Conservation (phyloP, 2,797 vertebrate genomes). For the Muscicapa striata region DNA sequence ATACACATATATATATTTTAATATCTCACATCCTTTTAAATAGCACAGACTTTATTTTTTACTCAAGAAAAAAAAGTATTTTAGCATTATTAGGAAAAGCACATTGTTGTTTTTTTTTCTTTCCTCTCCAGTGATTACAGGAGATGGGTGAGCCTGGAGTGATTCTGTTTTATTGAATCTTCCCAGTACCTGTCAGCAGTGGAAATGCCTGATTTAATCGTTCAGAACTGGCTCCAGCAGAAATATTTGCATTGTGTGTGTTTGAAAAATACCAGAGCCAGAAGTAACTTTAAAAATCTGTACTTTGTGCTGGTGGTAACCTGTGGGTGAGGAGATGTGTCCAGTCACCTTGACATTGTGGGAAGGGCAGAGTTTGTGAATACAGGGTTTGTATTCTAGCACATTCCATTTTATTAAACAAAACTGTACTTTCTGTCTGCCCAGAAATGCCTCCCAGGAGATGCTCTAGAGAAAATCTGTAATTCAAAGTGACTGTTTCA, state of each 20-base stretch:
- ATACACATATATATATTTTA: not conserved
- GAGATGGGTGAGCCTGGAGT: not conserved
- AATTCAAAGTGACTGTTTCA: constrained; percentile 44
- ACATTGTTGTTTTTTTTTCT: not conserved
- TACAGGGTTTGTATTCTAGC: not conserved
- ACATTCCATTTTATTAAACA: not conserved
- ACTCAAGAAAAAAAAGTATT: not conserved
- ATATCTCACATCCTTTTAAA: not conserved
- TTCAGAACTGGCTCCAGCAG: not conserved
- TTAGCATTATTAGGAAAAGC: not conserved
- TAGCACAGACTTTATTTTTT: not conserved
- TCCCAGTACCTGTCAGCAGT: not conserved
- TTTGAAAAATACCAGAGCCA: not conserved
- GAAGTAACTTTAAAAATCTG: not conserved
- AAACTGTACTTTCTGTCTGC: not conserved
- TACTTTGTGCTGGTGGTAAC: not conserved
- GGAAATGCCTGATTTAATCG: not conserved
- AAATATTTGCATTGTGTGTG: not conserved
- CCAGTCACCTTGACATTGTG: accelerated
- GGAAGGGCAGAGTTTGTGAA: not conserved
- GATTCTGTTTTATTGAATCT: not conserved
- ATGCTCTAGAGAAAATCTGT: constrained; percentile 18
- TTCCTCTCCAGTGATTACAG: not conserved
- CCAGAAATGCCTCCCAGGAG: constrained; percentile 9
- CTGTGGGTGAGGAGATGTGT: not conserved